Conservation (phyloP, 1,140 invertebrate genomes). For the Mercenaria mercenaria region DNA sequence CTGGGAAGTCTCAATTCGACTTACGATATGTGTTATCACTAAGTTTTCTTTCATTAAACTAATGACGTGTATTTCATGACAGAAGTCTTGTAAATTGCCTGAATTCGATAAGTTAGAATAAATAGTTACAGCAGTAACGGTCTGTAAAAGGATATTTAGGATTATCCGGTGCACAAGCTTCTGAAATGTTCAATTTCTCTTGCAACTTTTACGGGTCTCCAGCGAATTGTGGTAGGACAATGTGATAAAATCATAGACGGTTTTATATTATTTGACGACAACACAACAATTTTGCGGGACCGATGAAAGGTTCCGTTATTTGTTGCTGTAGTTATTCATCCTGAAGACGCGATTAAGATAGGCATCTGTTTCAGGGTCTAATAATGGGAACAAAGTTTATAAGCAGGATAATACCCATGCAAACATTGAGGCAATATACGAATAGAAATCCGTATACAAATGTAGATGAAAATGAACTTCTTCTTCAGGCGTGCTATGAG, state of each 20-base stretch:
- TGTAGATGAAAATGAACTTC: conserved; percentile 58
- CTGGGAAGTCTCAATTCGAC: background rate
- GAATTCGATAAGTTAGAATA: background rate
- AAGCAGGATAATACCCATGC: conserved; percentile 54
- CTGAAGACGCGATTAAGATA: background rate
- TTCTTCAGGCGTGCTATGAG: conserved; percentile 65
- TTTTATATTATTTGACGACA: background rate
- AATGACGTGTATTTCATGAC: background rate
- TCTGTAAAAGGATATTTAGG: background rate
- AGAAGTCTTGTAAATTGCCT: background rate
- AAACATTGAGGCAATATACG: conserved; percentile 30
- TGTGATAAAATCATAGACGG: conserved; percentile 14
- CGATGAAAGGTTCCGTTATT: background rate
- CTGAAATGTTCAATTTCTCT: background rate
- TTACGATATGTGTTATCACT: too few species aligned
- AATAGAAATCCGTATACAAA: conserved; percentile 23
- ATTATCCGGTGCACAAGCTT: background rate
- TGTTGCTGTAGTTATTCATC: background rate
- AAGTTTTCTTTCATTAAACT: background rate
- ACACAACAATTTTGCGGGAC: background rate
- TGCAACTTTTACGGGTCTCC: background rate
- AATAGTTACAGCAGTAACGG: background rate
- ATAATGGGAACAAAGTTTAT: conserved; percentile 55
- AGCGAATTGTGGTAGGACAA: background rate
- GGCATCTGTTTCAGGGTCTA: background rate